phyloP scores from a whole-genome alignment of 2,888 invertebrate species.

The Thecophora atra region DNA sequence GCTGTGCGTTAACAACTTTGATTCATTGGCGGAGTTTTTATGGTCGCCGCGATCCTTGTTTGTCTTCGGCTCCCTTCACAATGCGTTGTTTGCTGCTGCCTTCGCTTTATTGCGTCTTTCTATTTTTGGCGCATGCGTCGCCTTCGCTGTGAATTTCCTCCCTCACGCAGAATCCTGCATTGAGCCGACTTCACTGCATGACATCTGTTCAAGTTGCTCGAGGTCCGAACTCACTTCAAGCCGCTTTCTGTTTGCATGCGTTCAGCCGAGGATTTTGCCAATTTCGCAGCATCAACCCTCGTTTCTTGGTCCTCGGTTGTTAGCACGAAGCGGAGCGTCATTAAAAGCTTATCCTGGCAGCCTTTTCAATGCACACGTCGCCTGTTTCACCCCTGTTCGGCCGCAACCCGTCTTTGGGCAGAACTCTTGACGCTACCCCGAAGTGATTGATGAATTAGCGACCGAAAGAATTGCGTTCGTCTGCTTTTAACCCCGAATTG shows the following conservation, averaged over 20 bases:
- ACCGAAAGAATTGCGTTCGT: neutral
- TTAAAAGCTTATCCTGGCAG: conserved; percentile 13
- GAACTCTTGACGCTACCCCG: neutral
- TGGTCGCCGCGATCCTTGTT: neutral
- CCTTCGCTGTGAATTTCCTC: neutral
- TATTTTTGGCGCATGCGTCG: conserved; percentile 32
- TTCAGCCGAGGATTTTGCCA: neutral
- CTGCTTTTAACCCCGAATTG: no score
- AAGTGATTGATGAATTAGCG: neutral
- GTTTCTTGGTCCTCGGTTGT: neutral
- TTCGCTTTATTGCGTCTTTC: conserved; percentile 14
- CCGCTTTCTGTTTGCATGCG: neutral
- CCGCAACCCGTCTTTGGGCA: neutral
- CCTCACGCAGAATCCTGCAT: neutral
- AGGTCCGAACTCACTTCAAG: conserved; percentile 19
- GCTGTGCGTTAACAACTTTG: no score
- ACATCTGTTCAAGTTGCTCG: conserved; percentile 30
- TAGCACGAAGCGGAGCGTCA: neutral
- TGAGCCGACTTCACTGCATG: neutral
- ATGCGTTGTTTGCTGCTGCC: neutral
- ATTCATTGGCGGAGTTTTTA: neutral
- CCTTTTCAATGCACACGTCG: conserved; percentile 1
- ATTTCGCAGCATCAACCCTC: neutral
- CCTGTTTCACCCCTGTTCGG: neutral
- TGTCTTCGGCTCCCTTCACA: neutral